Evolutionary conservation across 1,140 invertebrate species (phyloP).

Genomic region (Ctenoplectra terminalis): DNA sequence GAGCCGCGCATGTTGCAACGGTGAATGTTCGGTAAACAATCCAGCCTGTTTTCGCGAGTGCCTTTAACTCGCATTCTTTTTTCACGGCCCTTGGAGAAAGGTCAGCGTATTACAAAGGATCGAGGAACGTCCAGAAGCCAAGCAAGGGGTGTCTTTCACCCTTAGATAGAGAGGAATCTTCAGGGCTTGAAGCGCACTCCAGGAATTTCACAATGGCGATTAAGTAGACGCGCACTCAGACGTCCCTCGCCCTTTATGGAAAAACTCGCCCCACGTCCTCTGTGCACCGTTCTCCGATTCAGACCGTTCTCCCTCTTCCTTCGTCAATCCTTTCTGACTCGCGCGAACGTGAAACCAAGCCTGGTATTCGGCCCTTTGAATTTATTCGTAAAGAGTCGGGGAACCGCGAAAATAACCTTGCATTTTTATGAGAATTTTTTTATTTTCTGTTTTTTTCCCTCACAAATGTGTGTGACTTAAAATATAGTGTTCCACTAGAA

Average conservation of each 20-base stretch:
- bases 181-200: conserved; percentile 17
- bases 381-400: no score
- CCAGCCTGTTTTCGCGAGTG: not conserved
- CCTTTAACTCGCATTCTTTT: conserved; percentile 7
- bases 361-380: not conserved
- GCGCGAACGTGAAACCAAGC: not conserved
- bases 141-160: conserved; percentile 19
- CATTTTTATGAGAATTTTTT: not conserved
- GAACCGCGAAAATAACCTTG: no score
- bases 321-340: not conserved
- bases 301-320: not conserved
- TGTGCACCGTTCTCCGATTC: not conserved
- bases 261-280: conserved; percentile 20
- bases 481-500: no score
- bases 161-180: conserved; percentile 18
- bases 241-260: conserved; percentile 22
- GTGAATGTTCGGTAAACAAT: not conserved
- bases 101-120: conserved; percentile 34
- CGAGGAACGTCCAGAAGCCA: conserved; percentile 9
- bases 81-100: conserved; percentile 12
- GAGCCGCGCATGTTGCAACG: conserved; percentile 1
- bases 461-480: no score
- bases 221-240: conserved; percentile 44
- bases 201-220: conserved; percentile 46
- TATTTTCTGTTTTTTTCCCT: no score